A percentile compares a stretch with the other conserved stretches of the same genome.
phyloP scores from a whole-genome alignment of 2,888 invertebrate genomes.

The Cotesia congregata region DNA sequence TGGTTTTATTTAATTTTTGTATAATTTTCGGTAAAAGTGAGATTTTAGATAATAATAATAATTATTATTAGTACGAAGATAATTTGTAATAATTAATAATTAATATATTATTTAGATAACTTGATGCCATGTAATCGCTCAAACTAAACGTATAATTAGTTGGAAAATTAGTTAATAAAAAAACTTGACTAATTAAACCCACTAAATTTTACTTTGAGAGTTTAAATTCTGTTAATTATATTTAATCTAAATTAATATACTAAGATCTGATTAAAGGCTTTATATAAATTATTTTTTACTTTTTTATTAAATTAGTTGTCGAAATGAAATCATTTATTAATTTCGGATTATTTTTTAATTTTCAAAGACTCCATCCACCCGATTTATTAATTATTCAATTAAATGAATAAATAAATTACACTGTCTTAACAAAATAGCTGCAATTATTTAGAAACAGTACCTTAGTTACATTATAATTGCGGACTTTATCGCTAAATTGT shows the following conservation, averaged over 20 bases:
- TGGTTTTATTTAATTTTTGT: conserved; percentile 23
- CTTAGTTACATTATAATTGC: conserved; percentile 5
- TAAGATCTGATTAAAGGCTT: not conserved
- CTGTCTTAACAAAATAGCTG: not conserved
- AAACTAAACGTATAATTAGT: conserved; percentile 60
- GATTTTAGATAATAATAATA: conserved; percentile 47
- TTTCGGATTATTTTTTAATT: not conserved
- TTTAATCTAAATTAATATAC: not conserved
- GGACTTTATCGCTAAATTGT: not conserved
- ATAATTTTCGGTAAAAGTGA: conserved; percentile 44
- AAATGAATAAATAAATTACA: conserved; percentile 17
- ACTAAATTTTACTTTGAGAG: conserved; percentile 11
- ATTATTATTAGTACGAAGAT: conserved; percentile 13
- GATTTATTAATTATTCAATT: conserved; percentile 3
- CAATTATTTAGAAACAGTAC: conserved; percentile 23
- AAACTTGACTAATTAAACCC: not conserved
- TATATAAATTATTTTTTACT: not conserved
- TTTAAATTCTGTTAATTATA: conserved; percentile 14
- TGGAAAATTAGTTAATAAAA: conserved; percentile 43
- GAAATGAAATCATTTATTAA: not conserved
- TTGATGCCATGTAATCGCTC: conserved; percentile 61
- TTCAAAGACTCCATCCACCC: not conserved
- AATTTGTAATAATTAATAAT: not conserved
- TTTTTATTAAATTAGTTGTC: not conserved
- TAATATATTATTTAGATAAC: conserved; percentile 35